Evolutionary conservation across 2,888 invertebrate genomes (phyloP).

Genomic region (Tolmerus cingulatus): DNA sequence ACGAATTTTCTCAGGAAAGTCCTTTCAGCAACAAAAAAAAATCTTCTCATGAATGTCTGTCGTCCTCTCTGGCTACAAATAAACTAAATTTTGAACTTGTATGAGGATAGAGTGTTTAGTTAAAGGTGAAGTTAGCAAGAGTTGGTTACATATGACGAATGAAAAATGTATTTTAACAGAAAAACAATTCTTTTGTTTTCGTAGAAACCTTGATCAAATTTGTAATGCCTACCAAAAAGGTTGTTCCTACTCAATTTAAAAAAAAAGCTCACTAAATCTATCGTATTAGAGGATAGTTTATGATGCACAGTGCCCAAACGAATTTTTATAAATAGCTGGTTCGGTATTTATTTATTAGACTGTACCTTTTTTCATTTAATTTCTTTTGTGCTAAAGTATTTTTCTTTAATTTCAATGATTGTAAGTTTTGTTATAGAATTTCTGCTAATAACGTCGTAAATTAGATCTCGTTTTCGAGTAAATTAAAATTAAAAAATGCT

Average conservation of each 20-base stretch:
- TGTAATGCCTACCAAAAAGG: not conserved
- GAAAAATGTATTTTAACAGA: not conserved
- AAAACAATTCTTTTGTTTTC: not conserved
- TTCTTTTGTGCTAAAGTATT: too few relatives aligned
- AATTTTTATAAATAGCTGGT: too few relatives aligned
- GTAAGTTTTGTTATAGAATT: too few relatives aligned
- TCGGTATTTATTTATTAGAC: too few relatives aligned
- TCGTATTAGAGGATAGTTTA: too few relatives aligned
- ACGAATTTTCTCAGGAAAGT: not conserved
- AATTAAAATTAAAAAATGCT: too few relatives aligned
- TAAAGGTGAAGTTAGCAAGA: not conserved
- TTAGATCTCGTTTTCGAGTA: too few relatives aligned
- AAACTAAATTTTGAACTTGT: not conserved
- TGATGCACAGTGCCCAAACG: too few relatives aligned
- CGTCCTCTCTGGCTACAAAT: slow-evolving; percentile 4
- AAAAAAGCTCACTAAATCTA: not conserved
- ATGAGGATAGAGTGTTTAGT: not conserved
- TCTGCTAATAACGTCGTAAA: too few relatives aligned
- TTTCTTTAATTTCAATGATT: too few relatives aligned
- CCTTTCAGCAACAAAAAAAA: slow-evolving; percentile 20
- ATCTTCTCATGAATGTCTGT: slow-evolving; percentile 4
- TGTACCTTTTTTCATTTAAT: too few relatives aligned
- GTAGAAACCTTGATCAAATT: not conserved
- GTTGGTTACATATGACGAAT: not conserved
- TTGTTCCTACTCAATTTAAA: not conserved